A percentile compares a stretch with the other conserved stretches of the same genome.
Evolutionary conservation across 2,113 vertebrate genomes (phyloP).

Genomic region (Australoheros scitulus): DNA sequence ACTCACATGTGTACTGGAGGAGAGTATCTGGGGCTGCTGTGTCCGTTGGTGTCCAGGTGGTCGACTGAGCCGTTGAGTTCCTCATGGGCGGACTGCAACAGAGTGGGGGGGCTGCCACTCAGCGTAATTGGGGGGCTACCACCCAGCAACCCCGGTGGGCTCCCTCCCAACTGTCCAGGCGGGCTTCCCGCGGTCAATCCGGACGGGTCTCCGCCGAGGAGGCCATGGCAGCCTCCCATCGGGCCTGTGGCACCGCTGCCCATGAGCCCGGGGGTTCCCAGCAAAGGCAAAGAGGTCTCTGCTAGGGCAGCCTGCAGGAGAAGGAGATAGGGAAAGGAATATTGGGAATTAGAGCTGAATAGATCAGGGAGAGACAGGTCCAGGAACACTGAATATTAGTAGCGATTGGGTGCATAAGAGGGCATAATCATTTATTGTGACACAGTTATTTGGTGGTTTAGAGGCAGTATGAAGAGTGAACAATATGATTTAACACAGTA

Average conservation of each 20-base stretch:
- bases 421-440: neutral
- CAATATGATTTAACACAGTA: conserved; percentile 26
- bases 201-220: conserved; percentile 92
- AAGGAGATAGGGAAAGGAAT: neutral
- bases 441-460: conserved; percentile 4
- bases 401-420: neutral
- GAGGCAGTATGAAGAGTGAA: neutral
- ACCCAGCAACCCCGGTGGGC: conserved; percentile 90
- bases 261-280: conserved; percentile 94
- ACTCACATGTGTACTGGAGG: conserved; percentile 97
- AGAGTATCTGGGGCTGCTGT: conserved; percentile 95
- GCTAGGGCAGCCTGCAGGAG: conserved; percentile 90
- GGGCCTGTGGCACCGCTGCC: conserved; percentile 90
- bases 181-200: conserved; percentile 91
- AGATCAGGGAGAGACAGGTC: neutral
- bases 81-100: conserved; percentile 92
- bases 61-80: conserved; percentile 95
- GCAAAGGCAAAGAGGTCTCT: conserved; percentile 96
- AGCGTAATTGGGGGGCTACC: conserved; percentile 90
- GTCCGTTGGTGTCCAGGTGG: conserved; percentile 98
- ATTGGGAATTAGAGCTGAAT: neutral
- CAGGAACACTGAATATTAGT: neutral
- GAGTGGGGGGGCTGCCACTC: conserved; percentile 89
- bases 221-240: conserved; percentile 91
- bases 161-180: conserved; percentile 86